Percentiles rank a stretch among this genome's conserved stretches.
Conservation (phyloP, 2,113 vertebrate genomes). For the Pteronura brasiliensis region DNA sequence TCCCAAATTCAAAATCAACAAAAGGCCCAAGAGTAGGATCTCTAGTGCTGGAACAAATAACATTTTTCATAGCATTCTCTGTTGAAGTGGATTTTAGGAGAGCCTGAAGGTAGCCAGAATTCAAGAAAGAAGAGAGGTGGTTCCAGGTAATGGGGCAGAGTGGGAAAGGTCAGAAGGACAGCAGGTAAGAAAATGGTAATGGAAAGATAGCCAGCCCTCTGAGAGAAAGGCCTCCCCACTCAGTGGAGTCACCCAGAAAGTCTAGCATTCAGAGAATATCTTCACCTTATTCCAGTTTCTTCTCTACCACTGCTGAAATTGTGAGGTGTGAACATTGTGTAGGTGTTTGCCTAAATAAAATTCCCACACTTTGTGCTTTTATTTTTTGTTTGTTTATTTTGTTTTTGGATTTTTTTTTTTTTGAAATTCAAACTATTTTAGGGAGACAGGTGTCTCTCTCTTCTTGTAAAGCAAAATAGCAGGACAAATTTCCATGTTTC, state of each 20-base stretch:
- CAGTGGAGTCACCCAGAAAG: not conserved
- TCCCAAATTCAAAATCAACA: not conserved
- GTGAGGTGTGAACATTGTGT: not conserved
- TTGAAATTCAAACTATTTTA: not conserved
- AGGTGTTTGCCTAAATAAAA: constrained; percentile 44
- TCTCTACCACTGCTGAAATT: constrained; percentile 18
- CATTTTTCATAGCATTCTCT: not conserved
- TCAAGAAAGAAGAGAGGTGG: not conserved
- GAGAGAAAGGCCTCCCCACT: not conserved
- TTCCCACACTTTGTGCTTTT: constrained; percentile 35
- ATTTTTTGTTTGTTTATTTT: not conserved
- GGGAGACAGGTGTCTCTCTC: constrained; percentile 51
- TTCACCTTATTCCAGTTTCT: not conserved
- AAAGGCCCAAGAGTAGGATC: constrained; percentile 43
- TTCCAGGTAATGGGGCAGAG: not conserved
- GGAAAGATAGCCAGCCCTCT: not conserved
- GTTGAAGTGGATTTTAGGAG: constrained; percentile 43
- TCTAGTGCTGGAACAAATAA: not conserved
- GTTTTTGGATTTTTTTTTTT: not conserved
- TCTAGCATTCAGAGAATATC: not conserved
- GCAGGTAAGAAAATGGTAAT: not conserved
- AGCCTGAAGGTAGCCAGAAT: not conserved
- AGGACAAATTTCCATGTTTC: not conserved
- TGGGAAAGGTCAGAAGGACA: not conserved
- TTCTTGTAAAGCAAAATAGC: not conserved